A percentile compares a stretch with the other conserved stretches of the same genome.
Conservation (phyloP, 2,888 invertebrate genomes). For the Pristionchus maxplancki region DNA sequence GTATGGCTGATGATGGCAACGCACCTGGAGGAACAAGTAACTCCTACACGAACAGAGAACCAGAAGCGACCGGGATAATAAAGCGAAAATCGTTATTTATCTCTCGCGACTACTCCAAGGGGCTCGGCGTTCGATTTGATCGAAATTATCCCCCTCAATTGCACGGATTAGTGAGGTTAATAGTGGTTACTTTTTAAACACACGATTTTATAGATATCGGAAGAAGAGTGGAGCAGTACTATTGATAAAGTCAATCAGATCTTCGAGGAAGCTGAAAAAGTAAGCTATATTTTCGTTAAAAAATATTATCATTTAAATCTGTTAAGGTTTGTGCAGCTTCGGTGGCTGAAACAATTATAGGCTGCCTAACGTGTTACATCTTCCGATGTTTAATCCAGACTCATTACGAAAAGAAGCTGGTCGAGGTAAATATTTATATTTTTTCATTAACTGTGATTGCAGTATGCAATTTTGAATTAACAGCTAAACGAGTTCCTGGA, state of each 20-base stretch:
- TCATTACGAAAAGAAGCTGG: conserved; percentile 50
- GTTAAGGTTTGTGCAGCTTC: conserved; percentile 46
- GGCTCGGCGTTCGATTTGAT: conserved; percentile 51
- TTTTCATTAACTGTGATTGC: not conserved
- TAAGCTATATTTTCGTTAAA: not conserved
- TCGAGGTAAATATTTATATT: conserved; percentile 6
- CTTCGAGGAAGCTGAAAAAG: conserved; percentile 50
- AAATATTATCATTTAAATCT: not conserved
- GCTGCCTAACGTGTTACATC: conserved; percentile 50
- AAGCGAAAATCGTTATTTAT: conserved; percentile 43
- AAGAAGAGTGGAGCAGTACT: conserved; percentile 49
- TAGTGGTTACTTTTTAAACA: not conserved
- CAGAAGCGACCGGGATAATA: not conserved
- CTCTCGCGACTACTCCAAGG: conserved; percentile 46
- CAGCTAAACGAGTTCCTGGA: conserved; percentile 46
- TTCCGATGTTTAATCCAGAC: conserved; percentile 38
- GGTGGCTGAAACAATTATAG: conserved; percentile 48
- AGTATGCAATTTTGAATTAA: not conserved
- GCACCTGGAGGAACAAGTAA: conserved; percentile 6
- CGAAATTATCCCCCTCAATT: conserved; percentile 37
- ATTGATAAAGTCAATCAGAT: conserved; percentile 48
- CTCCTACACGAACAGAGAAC: conserved; percentile 14
- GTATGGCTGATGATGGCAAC: conserved; percentile 45
- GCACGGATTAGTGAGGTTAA: conserved; percentile 6
- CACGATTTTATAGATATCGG: not conserved